Base-by-base conservation (phyloP, 2,113 vertebrate species). In the Haemorhous mexicanus region DNA sequence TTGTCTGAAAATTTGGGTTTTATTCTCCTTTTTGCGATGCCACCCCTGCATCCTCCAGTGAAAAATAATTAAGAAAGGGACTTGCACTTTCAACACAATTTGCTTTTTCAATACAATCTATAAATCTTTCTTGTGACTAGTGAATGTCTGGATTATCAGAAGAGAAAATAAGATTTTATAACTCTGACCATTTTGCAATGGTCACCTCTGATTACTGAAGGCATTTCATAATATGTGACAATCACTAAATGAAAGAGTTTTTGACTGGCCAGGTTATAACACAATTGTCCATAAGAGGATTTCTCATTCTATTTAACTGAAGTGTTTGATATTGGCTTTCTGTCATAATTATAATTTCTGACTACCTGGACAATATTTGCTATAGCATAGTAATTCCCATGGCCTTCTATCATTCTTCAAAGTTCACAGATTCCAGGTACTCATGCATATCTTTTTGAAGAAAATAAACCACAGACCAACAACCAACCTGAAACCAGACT, bases 301-400 rank as follows among this genome's bases (percentile, higher is more conserved):
- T 96, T 90, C 84, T 84, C 39, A 47, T 94, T 91, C 55, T 73
- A 33, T 88, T 84, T 66, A 41, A 62, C 30, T 90, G 62, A 91
- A 84, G 26, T 64, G 39, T 84, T 94, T 86, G 46, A 43, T 90
- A 94, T 59, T 77, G 84, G 30, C 47, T 95, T 93, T 87, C 88
- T 96, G 84, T 94, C 95, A 94, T 55, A 94, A 84, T 84, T 73
- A 85, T 28, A 91, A n/a, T 84, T 83, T 85, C 13, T 24, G 74
- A 55, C n/a, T 69, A 82, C 37, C 35, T 66, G 62, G 46, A 73
- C 9, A 23, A n/a, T 85, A 85, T 85, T 83, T 95, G 46, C 30
- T 69, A 13, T n/a, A 32, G 8, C 28, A 53, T 16, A 75, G 10
- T 73, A 69, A 93, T 94, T 87, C 66, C 43, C 58, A 53, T 35